phyloP scores from a whole-genome alignment of 1,140 invertebrate genomes.

The Ericerus pela region DNA sequence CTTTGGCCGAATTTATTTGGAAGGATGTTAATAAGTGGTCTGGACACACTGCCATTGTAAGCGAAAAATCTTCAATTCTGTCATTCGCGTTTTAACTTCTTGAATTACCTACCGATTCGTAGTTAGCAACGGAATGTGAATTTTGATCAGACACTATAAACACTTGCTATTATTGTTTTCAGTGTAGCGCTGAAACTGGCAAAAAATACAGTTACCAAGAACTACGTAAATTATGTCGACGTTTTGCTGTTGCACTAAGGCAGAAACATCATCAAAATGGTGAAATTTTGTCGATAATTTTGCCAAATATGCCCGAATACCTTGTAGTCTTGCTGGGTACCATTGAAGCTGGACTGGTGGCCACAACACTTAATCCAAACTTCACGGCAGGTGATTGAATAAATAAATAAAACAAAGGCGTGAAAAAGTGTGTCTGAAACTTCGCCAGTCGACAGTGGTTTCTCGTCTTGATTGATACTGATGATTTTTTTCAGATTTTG shows the following conservation, averaged over 20 bases:
- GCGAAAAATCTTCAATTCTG: slow-evolving; percentile 22
- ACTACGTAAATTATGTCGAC: slow-evolving; percentile 32
- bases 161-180: slow-evolving; percentile 39
- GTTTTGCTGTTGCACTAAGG: slow-evolving; percentile 49
- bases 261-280: slow-evolving; percentile 47
- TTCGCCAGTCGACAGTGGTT: no score
- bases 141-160: no score
- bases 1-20: slow-evolving; percentile 48
- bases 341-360: slow-evolving; percentile 47
- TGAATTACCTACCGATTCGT: no score
- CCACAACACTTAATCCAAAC: slow-evolving; percentile 62
- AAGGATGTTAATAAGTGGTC: slow-evolving; percentile 40
- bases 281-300: slow-evolving; percentile 50
- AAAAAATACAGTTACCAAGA: slow-evolving; percentile 1
- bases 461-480: no score
- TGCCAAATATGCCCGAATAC: slow-evolving; percentile 66
- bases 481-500: no score
- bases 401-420: no score
- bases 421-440: no score
- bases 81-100: no score
- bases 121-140: no score
- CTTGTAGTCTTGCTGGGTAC: slow-evolving; percentile 48
- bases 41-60: slow-evolving; percentile 41
- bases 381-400: slow-evolving; percentile 69
- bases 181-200: not conserved